These are phyloP conservation scores for Bolinopsis microptera DNA, from an alignment of 37 sponge, comb jelly and placozoan species.

Conservation along the genomic window DNA sequence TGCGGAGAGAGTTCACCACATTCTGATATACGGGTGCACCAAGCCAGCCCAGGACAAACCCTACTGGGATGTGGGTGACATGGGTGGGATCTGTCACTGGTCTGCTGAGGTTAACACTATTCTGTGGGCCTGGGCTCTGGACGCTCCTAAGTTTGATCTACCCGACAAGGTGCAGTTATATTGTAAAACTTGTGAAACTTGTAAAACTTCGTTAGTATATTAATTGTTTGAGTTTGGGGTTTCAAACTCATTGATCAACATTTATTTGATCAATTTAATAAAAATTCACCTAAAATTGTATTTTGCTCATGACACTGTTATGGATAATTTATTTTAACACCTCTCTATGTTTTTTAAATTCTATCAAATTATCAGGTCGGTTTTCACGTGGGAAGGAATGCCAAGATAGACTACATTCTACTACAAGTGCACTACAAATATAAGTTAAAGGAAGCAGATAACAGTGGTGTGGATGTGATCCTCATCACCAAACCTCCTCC, in stretches of 20 bases:
- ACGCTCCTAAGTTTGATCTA: slow-evolving; percentile 43
- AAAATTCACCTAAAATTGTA: too few relatives aligned
- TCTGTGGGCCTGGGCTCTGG: slow-evolving; percentile 65
- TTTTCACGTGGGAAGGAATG: slow-evolving; percentile 71
- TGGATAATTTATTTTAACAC: too few relatives aligned
- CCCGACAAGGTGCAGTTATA: background rate
- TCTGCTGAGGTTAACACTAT: background rate
- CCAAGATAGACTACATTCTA: slow-evolving; percentile 71
- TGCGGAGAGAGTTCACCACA: slow-evolving; percentile 30
- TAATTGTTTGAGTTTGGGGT: too few relatives aligned
- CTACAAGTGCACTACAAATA: slow-evolving; percentile 82
- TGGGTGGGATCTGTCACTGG: slow-evolving; percentile 50
- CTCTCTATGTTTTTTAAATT: too few relatives aligned
- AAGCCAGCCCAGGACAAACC: background rate
- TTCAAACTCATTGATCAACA: too few relatives aligned
- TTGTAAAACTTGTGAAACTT: too few relatives aligned
- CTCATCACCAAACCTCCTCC: background rate
- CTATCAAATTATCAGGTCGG: slow-evolving; percentile 75
- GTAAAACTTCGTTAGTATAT: too few relatives aligned
- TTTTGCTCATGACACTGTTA: too few relatives aligned
- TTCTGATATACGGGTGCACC: slow-evolving; percentile 41
- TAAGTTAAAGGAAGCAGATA: background rate
- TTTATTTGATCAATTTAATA: too few relatives aligned
- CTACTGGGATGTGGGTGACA: slow-evolving; percentile 22
- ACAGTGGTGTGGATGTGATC: slow-evolving; percentile 3